A percentile compares a stretch with the other conserved stretches of the same genome.
phyloP scores from a whole-genome alignment of 2,113 vertebrate genomes.

The Phyllostomus discolor region DNA sequence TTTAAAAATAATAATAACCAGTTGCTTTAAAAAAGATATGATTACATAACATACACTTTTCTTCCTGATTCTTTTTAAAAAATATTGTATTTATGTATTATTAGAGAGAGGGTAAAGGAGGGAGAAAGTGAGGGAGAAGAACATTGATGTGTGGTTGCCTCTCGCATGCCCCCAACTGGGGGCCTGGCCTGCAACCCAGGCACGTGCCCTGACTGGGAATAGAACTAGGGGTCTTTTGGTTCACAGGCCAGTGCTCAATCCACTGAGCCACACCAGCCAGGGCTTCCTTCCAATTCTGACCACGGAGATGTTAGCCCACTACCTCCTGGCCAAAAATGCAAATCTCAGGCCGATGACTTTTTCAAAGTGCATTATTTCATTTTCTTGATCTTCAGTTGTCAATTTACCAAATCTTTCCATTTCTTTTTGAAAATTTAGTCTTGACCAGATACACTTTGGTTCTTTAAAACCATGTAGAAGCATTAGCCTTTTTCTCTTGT shows the following conservation, averaged over 20 bases:
- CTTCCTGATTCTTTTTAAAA: not conserved
- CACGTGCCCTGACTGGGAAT: too few species aligned
- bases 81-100: too few species aligned
- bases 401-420: not conserved
- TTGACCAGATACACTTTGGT: not conserved
- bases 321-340: not conserved
- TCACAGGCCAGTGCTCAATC: too few species aligned
- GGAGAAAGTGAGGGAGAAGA: too few species aligned
- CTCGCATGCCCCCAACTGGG: too few species aligned
- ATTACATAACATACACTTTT: not conserved
- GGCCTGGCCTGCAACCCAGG: too few species aligned
- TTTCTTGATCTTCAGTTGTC: not conserved
- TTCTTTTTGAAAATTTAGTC: not conserved
- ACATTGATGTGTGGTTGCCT: too few species aligned
- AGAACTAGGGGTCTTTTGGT: too few species aligned
- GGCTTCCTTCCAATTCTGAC: not conserved
- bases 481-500: not conserved
- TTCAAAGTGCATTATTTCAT: not conserved
- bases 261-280: too few species aligned
- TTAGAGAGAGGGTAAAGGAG: too few species aligned
- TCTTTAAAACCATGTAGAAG: not conserved
- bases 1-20: too few species aligned
- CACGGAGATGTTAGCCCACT: not conserved
- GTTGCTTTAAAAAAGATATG: not conserved
- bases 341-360: not conserved